Evolutionary conservation across 2,888 invertebrate species (phyloP).

Genomic region (Matsumyia berberina): DNA sequence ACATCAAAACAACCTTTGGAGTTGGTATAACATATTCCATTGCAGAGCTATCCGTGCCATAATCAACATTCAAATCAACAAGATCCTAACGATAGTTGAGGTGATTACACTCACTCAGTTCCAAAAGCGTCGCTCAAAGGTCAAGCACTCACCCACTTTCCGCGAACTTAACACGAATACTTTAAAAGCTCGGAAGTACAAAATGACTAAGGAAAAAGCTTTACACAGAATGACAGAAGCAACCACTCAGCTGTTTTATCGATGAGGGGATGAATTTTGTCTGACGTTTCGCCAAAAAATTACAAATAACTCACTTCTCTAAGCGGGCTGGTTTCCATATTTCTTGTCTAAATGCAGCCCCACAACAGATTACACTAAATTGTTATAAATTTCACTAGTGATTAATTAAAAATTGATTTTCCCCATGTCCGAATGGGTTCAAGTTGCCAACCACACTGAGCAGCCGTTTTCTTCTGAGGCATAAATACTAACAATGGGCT

Average conservation of each 20-base stretch:
- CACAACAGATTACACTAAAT: background rate
- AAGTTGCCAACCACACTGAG: no score
- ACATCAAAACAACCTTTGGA: background rate
- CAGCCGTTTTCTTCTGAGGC: no score
- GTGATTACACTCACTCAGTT: background rate
- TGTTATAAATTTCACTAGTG: background rate
- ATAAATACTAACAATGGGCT: background rate
- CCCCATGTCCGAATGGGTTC: no score
- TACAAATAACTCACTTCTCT: conserved; percentile 10
- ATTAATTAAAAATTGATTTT: background rate
- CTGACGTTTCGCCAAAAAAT: background rate
- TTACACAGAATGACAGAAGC: background rate
- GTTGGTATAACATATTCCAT: background rate
- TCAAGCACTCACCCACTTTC: background rate
- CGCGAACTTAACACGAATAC: background rate
- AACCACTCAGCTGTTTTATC: background rate
- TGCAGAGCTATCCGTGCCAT: background rate
- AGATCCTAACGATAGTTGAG: background rate
- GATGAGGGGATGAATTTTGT: background rate
- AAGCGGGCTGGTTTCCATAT: conserved; percentile 1
- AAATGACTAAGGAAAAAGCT: background rate
- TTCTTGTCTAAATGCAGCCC: background rate
- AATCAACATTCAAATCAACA: background rate
- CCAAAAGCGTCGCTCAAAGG: background rate
- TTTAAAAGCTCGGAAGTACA: background rate